These are phyloP conservation scores for Scyliorhinus canicula DNA, from an alignment of 2,797 vertebrate genomes.

Conservation along the genomic window DNA sequence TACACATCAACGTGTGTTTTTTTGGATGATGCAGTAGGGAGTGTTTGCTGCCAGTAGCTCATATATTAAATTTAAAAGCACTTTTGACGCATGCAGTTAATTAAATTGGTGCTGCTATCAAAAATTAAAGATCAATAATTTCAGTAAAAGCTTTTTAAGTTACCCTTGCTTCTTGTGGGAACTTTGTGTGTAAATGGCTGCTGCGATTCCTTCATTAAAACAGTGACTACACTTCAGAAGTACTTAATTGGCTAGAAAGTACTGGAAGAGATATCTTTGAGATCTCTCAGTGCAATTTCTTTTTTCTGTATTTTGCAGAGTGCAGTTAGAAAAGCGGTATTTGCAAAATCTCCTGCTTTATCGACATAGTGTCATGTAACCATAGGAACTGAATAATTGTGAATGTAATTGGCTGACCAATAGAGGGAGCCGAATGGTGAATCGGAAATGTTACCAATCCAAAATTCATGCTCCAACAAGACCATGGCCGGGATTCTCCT, in stretches of 20 bases:
- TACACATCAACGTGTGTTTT: background rate
- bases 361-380: background rate
- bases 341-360: background rate
- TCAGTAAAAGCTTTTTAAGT: background rate
- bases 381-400: background rate
- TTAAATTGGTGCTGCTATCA: background rate
- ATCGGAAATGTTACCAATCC: background rate
- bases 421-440: background rate
- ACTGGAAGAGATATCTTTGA: background rate
- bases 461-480: background rate
- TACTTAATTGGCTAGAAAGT: background rate
- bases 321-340: background rate
- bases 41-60: background rate
- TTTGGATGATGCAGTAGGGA: background rate
- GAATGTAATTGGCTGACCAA: background rate
- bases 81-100: background rate
- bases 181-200: background rate
- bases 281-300: background rate
- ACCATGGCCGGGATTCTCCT: too few relatives aligned
- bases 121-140: background rate
- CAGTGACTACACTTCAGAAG: background rate
- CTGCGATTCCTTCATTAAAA: background rate
- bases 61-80: background rate
- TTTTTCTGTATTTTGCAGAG: background rate
- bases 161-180: background rate